Percentiles rank a stretch among this genome's conserved stretches.
Conservation (phyloP, 2,797 vertebrate genomes). For the Dicrostonyx torquatus region DNA sequence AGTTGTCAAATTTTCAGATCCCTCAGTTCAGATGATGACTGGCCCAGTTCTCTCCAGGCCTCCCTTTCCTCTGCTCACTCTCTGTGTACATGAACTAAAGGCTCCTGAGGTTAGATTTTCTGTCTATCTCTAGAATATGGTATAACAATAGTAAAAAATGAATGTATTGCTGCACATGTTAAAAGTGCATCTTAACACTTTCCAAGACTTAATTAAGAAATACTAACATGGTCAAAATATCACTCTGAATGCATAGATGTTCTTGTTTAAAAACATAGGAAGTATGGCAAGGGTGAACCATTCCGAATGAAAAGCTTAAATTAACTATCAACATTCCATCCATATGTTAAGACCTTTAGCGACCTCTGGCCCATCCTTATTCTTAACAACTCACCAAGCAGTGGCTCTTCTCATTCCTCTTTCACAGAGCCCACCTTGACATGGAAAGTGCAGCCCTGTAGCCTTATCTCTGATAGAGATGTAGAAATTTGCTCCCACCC, state of each 20-base stretch:
- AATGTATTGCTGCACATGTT: slow-evolving; percentile 13
- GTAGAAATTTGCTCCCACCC: neutral
- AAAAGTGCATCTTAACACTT: slow-evolving; percentile 59
- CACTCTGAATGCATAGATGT: slow-evolving; percentile 60
- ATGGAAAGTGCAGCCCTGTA: neutral
- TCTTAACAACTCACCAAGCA: neutral
- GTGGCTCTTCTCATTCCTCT: neutral
- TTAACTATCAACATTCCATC: slow-evolving; percentile 33
- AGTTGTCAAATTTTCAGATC: slow-evolving; percentile 13
- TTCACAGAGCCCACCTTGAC: neutral
- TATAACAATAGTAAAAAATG: slow-evolving; percentile 59
- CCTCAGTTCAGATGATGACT: neutral
- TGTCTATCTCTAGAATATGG: slow-evolving; percentile 29
- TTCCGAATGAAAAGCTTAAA: slow-evolving; percentile 45
- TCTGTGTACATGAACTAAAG: neutral
- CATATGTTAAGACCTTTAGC: slow-evolving; percentile 49
- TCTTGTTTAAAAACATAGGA: slow-evolving; percentile 26
- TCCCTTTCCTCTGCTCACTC: slow-evolving; percentile 12
- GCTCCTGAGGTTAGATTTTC: neutral
- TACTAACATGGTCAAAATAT: slow-evolving; percentile 22
- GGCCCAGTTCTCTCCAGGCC: neutral
- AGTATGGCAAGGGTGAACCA: slow-evolving; percentile 52
- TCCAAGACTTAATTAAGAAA: slow-evolving; percentile 61
- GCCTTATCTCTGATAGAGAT: neutral
- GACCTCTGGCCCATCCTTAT: neutral